phyloP scores from a whole-genome alignment of 2,113 vertebrate genomes.

The Sapayoa aenigma region DNA sequence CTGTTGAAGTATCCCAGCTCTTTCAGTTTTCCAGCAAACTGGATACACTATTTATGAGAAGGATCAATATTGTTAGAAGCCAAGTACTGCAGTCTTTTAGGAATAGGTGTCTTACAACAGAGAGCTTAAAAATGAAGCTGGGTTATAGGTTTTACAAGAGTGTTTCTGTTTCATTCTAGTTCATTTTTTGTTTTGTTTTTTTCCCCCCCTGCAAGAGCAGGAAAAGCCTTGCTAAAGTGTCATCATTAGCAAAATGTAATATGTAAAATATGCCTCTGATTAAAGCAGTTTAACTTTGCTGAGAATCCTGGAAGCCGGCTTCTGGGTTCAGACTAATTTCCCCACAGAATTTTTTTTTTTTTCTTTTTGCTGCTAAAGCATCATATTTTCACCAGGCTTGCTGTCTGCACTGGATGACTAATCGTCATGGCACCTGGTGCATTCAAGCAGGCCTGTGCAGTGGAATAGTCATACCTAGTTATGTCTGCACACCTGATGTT shows the following conservation, averaged over 20 bases:
- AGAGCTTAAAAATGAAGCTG: constrained; percentile 8
- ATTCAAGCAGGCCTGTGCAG: constrained; percentile 86
- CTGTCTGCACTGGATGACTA: constrained; percentile 86
- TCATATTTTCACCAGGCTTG: constrained; percentile 78
- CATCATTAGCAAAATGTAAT: constrained; percentile 3
- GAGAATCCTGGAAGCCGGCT: constrained; percentile 13
- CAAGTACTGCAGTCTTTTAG: constrained; percentile 56
- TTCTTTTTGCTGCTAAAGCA: constrained; percentile 54
- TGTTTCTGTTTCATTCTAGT: neutral
- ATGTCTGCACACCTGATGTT: constrained; percentile 97
- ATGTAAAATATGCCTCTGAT: neutral
- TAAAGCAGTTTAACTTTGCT: constrained; percentile 52
- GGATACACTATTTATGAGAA: constrained; percentile 66
- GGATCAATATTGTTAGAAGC: constrained; percentile 59
- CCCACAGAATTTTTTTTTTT: constrained; percentile 46
- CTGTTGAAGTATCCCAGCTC: constrained; percentile 28
- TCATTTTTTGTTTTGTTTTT: neutral
- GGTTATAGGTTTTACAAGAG: neutral
- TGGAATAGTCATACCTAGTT: constrained; percentile 92
- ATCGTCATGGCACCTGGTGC: constrained; percentile 87
- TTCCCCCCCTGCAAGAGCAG: neutral
- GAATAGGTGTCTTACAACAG: constrained; percentile 32
- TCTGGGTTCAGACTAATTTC: constrained; percentile 67
- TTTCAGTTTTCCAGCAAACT: constrained; percentile 52
- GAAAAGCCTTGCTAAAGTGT: neutral